Evolutionary conservation across 2,113 vertebrate genomes (phyloP), one percentile per base, ranked within the genome.

Genomic region (Sturnira hondurensis): DNA sequence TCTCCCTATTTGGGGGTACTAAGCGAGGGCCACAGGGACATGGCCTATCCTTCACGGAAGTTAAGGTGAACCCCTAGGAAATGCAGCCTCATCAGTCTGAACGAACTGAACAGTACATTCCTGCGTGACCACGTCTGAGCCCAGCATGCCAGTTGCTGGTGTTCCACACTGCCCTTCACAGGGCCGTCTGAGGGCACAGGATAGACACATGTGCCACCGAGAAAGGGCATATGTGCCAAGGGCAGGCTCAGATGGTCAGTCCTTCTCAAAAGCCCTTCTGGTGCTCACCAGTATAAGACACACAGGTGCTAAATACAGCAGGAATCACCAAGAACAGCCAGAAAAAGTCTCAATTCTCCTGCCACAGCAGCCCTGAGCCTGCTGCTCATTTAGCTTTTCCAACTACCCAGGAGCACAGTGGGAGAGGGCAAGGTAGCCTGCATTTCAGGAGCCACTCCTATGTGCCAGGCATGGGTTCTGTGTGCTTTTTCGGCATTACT

Each of bases 301-400:
- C 4, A 8, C 0, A 0, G 0, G 38, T 76, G 65, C 81, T 52
- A 76, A 80, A 71, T 22, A 54, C 0, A 31, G 47, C 14, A n/a
- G 74, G 38, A 81, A 36, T 7, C 10, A 28, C 58, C 52, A 47
- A 47, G 20, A 89, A 20, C 31, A 74, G 89, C 74, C 84, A 92
- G 61, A 47, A 89, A 76, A 80, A 45, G 36, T 70, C 83, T 70
- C 56, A 2, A 2, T 47, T 80, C 52, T 96, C 76, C 83, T 52
- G 87, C 31, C 36, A 41, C 6, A 31, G 84, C 38, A 91, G 73
- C 74, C 89, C 87, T 28, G 65, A 58, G 17, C 24, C 63, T 14
- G 56, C 43, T 85, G 88, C 71, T 94, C 86, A 63, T 31, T 89
- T 71, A 33, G 67, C 58, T 83, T 83, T 76, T 88, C 68, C 45